Conservation (phyloP, 2,113 vertebrate species). For the Artemisiospiza belli region DNA sequence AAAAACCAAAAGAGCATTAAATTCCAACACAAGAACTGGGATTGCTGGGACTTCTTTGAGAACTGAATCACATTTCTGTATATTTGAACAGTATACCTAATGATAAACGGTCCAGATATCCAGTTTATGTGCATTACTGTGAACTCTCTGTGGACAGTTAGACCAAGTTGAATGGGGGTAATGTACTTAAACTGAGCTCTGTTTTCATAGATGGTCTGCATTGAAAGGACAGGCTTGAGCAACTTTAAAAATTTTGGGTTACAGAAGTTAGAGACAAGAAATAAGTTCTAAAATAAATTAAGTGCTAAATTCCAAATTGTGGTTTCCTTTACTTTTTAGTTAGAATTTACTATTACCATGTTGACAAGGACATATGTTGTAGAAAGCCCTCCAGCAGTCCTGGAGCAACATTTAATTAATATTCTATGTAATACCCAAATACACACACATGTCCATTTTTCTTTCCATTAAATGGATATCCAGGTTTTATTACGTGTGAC, state of each 20-base stretch:
- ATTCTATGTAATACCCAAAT: not conserved
- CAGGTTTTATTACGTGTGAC: not conserved
- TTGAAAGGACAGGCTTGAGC: not conserved
- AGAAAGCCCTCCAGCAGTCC: not conserved
- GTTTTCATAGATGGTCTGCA: not conserved
- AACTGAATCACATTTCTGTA: not conserved
- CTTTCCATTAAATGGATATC: not conserved
- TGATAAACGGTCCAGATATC: not conserved
- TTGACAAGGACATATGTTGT: not conserved
- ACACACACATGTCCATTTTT: not conserved
- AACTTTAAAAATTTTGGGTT: not conserved
- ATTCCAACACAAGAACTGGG: not conserved
- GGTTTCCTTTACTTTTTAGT: not conserved
- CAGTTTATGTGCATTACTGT: not conserved
- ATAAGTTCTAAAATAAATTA: not conserved
- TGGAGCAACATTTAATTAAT: not conserved
- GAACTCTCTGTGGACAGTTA: not conserved
- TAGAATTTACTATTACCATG: not conserved
- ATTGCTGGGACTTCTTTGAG: not conserved
- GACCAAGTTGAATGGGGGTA: not conserved
- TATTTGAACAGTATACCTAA: not conserved
- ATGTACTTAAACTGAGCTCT: not conserved
- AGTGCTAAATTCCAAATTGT: not conserved
- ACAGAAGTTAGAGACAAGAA: not conserved
- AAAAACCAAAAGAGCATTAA: not conserved